Conservation (phyloP, 2,113 vertebrate genomes). For the Dipodomys stephensi region DNA sequence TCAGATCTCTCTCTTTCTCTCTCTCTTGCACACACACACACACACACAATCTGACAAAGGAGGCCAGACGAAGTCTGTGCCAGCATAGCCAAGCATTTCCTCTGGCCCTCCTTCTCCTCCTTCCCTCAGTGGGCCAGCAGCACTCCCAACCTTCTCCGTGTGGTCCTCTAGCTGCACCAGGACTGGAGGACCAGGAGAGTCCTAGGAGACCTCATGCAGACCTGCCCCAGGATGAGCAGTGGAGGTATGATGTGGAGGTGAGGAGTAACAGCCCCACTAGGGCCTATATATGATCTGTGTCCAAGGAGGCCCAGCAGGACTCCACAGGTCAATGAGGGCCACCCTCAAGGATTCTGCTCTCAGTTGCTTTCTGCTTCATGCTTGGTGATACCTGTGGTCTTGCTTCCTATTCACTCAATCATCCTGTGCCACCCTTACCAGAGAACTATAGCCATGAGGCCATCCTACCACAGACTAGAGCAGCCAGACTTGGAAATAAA, state of each 20-base stretch:
- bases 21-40: no score
- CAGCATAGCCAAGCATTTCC: neutral
- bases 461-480: neutral
- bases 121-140: neutral
- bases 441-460: neutral
- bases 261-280: neutral
- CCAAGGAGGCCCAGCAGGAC: neutral
- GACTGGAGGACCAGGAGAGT: neutral
- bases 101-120: neutral
- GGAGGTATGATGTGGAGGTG: neutral
- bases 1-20: no score
- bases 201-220: neutral
- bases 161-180: neutral
- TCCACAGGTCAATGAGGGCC: neutral
- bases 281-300: neutral
- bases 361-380: neutral
- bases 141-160: neutral
- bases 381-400: neutral
- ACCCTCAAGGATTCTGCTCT: neutral
- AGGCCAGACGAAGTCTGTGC: neutral
- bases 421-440: neutral
- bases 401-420: neutral
- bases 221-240: neutral
- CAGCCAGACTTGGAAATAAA: neutral
- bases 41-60: no score